phyloP scores from a whole-genome alignment of 2,888 invertebrate species.

The Xylota segnis region DNA sequence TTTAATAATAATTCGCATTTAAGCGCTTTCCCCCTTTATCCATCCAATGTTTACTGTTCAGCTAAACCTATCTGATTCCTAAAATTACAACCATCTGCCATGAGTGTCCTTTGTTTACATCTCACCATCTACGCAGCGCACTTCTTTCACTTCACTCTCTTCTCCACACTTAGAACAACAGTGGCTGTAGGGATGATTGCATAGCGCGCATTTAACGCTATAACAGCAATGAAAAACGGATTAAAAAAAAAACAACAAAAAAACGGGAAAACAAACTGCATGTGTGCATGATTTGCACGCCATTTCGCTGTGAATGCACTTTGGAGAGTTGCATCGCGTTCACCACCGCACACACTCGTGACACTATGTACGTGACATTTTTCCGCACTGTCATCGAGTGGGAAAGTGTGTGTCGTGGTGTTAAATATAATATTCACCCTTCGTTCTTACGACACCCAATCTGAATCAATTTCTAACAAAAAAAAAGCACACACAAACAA shows the following conservation, averaged over 20 bases:
- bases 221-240: constrained; percentile 31
- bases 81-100: constrained; percentile 56
- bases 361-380: constrained; percentile 67
- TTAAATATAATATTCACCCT: constrained; percentile 58
- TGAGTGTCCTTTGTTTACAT: constrained; percentile 61
- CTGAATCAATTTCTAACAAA: constrained; percentile 56
- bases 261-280: constrained; percentile 11
- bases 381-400: constrained; percentile 49
- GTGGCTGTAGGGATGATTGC: constrained; percentile 36
- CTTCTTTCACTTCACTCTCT: neutral
- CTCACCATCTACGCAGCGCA: constrained; percentile 15
- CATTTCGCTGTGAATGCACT: constrained; percentile 69
- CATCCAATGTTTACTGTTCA: constrained; percentile 39
- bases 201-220: constrained; percentile 21
- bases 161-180: constrained; percentile 11
- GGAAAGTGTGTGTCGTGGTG: constrained; percentile 44
- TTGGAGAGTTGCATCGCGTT: constrained; percentile 47
- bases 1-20: constrained; percentile 53
- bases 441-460: constrained; percentile 17
- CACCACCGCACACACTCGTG: constrained; percentile 15
- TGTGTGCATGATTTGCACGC: constrained; percentile 42
- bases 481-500: neutral
- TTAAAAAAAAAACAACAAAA: constrained; percentile 53
- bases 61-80: constrained; percentile 37
- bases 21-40: constrained; percentile 29